Percentiles rank a stretch among this genome's conserved stretches.
Conservation (phyloP, 2,797 vertebrate species). For the Poliocrania exsul region DNA sequence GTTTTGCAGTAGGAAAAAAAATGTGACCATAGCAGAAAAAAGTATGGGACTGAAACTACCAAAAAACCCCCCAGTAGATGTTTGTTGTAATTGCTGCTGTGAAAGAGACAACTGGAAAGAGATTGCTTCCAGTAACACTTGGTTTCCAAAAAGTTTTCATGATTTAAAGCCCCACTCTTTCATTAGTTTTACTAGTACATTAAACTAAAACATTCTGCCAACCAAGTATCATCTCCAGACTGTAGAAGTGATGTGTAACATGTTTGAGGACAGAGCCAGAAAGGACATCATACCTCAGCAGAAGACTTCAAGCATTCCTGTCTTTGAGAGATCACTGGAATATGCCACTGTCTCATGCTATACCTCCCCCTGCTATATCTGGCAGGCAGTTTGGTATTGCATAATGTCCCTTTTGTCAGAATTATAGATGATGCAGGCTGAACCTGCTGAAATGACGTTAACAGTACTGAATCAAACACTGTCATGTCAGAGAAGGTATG, state of each 20-base stretch:
- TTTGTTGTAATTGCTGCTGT: not conserved
- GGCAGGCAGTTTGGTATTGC: not conserved
- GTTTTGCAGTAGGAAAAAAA: not conserved
- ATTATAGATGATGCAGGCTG: not conserved
- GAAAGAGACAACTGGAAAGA: not conserved
- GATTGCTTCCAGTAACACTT: not conserved
- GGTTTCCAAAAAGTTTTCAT: not conserved
- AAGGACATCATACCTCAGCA: not conserved
- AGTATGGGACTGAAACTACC: not conserved
- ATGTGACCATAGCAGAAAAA: not conserved
- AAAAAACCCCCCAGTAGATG: not conserved
- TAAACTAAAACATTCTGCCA: not conserved
- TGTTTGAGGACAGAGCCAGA: not conserved
- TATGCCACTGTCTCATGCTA: not conserved
- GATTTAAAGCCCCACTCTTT: not conserved
- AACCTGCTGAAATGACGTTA: not conserved
- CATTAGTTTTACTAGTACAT: not conserved
- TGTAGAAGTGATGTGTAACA: not conserved
- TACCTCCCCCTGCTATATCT: not conserved
- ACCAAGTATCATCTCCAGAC: not conserved
- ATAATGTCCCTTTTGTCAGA: not conserved
- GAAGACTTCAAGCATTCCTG: not conserved
- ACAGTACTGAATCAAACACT: not conserved
- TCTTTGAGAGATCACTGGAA: not conserved
- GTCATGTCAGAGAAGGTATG: not conserved